Conservation (phyloP, 2,113 vertebrate species). For the Saguinus imperator region DNA sequence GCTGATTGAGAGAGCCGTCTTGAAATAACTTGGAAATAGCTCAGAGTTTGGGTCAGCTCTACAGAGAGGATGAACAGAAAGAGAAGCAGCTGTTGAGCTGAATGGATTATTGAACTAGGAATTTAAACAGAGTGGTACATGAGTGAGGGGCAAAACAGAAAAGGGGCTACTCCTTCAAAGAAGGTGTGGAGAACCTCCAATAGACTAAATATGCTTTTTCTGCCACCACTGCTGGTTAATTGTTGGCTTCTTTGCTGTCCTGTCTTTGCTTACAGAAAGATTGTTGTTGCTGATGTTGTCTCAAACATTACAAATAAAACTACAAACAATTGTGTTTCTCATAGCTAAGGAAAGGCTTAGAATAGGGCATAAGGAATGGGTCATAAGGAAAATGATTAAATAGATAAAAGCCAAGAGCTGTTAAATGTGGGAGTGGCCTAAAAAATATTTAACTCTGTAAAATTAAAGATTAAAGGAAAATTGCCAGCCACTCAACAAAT, state of each 20-base stretch:
- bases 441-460: not conserved
- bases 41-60: conserved; percentile 47
- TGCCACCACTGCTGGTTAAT: not conserved
- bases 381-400: not conserved
- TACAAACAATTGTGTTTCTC: not conserved
- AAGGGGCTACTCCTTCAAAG: not conserved
- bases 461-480: not conserved
- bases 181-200: not conserved
- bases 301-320: not conserved
- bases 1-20: not conserved
- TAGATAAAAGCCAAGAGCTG: not conserved
- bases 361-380: not conserved
- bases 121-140: not conserved
- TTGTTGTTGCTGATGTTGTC: not conserved
- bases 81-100: not conserved
- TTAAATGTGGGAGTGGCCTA: not conserved
- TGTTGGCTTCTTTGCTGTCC: not conserved
- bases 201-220: not conserved
- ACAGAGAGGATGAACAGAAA: not conserved
- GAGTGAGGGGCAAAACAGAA: not conserved
- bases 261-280: not conserved
- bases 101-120: conserved; percentile 32
- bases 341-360: not conserved
- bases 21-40: conserved; percentile 39
- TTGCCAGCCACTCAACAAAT: not conserved